Percentiles rank a stretch among this genome's conserved stretches.
Evolutionary conservation across 35 echinoderm and acorn worm species (phyloP).

Genomic region (Ophiothrix spiculata): DNA sequence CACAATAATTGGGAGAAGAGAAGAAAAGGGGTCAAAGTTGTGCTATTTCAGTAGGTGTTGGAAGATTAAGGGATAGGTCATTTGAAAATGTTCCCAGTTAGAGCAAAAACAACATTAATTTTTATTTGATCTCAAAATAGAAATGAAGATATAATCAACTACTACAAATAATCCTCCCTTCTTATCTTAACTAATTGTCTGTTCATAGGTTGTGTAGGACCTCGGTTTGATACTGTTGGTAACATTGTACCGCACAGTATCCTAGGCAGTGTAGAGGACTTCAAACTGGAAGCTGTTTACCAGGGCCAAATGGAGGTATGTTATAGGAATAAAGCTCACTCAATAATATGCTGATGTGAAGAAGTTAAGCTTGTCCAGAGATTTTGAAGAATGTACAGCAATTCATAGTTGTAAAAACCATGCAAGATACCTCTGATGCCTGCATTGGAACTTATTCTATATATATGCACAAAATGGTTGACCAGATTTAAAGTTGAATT

Average conservation of each 20-base stretch:
- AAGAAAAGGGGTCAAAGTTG: neutral
- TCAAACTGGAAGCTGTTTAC: conserved; percentile 68
- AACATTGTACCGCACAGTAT: conserved; percentile 96
- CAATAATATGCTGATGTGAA: no score
- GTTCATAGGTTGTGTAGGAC: conserved; percentile 63
- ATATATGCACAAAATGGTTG: neutral
- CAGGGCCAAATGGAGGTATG: conserved; percentile 79
- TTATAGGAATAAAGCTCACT: no score
- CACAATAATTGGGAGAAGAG: no score
- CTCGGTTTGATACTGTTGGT: conserved; percentile 72
- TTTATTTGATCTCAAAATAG: neutral
- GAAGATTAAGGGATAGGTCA: no score
- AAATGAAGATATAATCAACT: conserved; percentile 44
- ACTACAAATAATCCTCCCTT: neutral
- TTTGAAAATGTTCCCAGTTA: no score
- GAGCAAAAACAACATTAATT: neutral
- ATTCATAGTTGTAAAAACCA: neutral
- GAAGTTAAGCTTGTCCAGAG: neutral
- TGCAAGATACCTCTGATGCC: neutral
- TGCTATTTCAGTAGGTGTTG: neutral
- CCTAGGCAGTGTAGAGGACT: conserved; percentile 80
- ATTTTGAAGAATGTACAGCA: neutral
- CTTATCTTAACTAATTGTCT: neutral
- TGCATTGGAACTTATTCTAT: neutral
- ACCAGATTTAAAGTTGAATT: no score